phyloP scores from a whole-genome alignment of 2,797 vertebrate genomes.

The Borostomias antarcticus region DNA sequence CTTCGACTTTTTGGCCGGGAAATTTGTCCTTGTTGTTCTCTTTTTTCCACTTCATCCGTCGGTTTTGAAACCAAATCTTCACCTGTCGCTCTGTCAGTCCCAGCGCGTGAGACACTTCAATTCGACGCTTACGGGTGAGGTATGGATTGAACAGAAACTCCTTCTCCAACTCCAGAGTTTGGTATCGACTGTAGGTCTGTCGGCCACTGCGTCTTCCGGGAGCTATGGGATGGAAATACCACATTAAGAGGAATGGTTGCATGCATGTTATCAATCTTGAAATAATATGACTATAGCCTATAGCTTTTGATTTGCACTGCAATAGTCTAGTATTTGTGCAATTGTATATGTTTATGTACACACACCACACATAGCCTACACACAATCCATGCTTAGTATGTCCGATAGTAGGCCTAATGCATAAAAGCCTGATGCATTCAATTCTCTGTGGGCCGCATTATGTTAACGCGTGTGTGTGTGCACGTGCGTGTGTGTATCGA shows the following conservation, averaged over 20 bases:
- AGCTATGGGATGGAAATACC: constrained; percentile 62
- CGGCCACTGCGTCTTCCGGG: constrained; percentile 83
- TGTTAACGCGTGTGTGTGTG: not conserved
- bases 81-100: constrained; percentile 84
- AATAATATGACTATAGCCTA: too few relatives aligned
- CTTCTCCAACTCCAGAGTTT: constrained; percentile 85
- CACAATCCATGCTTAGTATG: not conserved
- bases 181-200: constrained; percentile 86
- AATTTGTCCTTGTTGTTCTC: constrained; percentile 86
- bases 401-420: not conserved
- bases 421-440: too few relatives aligned
- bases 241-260: not conserved
- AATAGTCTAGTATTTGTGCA: not conserved
- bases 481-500: not conserved
- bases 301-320: not conserved
- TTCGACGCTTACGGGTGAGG: constrained; percentile 82
- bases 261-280: too few relatives aligned
- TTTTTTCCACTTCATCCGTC: constrained; percentile 87
- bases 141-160: constrained; percentile 87
- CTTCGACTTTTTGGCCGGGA: constrained; percentile 74
- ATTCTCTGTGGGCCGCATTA: too few relatives aligned
- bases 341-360: constrained; percentile 16
- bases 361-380: too few relatives aligned
- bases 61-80: constrained; percentile 87
- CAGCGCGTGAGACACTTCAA: constrained; percentile 84